phyloP scores from a whole-genome alignment of 2,888 invertebrate species.

The Acronicta leporina region DNA sequence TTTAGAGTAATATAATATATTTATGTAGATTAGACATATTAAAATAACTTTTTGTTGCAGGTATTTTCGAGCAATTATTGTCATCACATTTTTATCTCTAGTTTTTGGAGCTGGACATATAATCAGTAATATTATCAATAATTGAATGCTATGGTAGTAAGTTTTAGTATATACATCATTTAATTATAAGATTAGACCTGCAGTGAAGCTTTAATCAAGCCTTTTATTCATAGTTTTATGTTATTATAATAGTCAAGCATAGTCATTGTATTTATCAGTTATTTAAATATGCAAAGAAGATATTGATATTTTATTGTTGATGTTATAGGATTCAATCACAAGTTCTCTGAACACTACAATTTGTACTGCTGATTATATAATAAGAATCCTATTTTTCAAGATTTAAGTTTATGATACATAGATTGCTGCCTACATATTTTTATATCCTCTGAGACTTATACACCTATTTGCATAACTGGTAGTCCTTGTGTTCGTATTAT shows the following conservation, averaged over 20 bases:
- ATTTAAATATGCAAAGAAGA: too few relatives aligned
- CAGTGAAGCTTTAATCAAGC: too few relatives aligned
- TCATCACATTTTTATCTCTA: slow-evolving; percentile 70
- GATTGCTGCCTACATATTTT: not conserved
- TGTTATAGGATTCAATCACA: too few relatives aligned
- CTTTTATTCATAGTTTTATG: too few relatives aligned
- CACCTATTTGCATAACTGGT: not conserved
- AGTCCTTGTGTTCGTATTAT: too few relatives aligned
- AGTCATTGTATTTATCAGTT: too few relatives aligned
- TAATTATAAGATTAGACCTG: not conserved
- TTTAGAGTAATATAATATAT: too few relatives aligned
- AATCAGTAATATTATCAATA: slow-evolving; percentile 54
- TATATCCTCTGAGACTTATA: not conserved
- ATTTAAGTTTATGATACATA: not conserved
- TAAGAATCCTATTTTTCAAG: too few relatives aligned
- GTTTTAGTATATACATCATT: not conserved
- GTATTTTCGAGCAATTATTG: slow-evolving; percentile 78
- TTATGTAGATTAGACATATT: not conserved
- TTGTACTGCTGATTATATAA: too few relatives aligned
- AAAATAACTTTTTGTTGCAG: slow-evolving; percentile 67
- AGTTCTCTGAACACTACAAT: too few relatives aligned
- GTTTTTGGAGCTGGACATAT: slow-evolving; percentile 71
- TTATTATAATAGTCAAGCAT: too few relatives aligned
- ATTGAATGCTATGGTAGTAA: not conserved
- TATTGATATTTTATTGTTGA: too few relatives aligned